phyloP scores from a whole-genome alignment of 2,113 vertebrate genomes.

The Cromileptes altivelis region DNA sequence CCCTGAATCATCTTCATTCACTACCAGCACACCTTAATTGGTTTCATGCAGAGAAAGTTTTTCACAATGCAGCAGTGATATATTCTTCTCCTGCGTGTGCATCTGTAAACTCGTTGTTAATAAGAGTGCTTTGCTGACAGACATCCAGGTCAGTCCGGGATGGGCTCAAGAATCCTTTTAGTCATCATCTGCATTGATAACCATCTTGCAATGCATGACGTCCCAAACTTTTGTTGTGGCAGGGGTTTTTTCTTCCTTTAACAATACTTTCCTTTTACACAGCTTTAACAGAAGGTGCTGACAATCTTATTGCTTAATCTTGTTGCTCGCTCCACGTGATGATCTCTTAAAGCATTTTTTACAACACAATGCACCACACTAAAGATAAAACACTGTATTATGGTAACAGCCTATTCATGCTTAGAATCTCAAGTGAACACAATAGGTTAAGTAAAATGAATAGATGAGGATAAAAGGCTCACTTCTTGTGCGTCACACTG shows the following conservation, averaged over 20 bases:
- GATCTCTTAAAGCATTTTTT: slow-evolving; percentile 21
- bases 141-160: slow-evolving; percentile 14
- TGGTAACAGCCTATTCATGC: too few species aligned
- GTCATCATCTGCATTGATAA: slow-evolving; percentile 35
- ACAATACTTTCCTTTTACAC: slow-evolving; percentile 21
- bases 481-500: slow-evolving; percentile 20
- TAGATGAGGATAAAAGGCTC: not conserved
- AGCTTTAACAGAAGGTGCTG: not conserved
- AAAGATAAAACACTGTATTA: too few species aligned
- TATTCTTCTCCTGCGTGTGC: not conserved
- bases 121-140: slow-evolving; percentile 16
- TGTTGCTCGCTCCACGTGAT: not conserved
- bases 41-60: not conserved
- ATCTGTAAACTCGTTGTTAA: slow-evolving; percentile 8
- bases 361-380: not conserved
- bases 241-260: not conserved
- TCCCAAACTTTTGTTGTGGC: slow-evolving; percentile 14
- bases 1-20: not conserved
- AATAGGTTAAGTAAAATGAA: slow-evolving; percentile 6
- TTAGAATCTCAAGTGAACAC: slow-evolving; percentile 1
- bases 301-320: slow-evolving; percentile 1
- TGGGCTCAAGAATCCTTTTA: slow-evolving; percentile 27
- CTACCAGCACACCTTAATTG: not conserved
- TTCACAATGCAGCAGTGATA: not conserved
- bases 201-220: slow-evolving; percentile 3